phyloP scores from a whole-genome alignment of 2,113 vertebrate genomes.

The Amphilophus citrinellus region DNA sequence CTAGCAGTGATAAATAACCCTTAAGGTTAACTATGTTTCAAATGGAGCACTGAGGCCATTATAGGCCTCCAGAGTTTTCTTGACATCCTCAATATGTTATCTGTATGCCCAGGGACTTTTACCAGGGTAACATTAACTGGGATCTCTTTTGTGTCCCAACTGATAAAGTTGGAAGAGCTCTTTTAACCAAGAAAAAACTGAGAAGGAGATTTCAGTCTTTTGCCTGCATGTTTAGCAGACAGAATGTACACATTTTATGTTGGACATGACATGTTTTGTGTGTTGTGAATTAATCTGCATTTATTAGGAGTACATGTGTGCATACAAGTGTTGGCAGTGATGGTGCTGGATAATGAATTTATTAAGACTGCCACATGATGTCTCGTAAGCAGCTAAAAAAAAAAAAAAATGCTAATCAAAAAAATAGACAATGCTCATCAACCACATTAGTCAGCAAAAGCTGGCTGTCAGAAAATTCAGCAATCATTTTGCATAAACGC shows the following conservation, averaged over 20 bases:
- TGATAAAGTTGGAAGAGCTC: slow-evolving; percentile 34
- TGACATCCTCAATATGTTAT: slow-evolving; percentile 82
- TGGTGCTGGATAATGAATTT: slow-evolving; percentile 16
- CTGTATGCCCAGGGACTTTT: slow-evolving; percentile 59
- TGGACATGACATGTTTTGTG: not conserved
- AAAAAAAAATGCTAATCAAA: not conserved
- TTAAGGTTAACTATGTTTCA: slow-evolving; percentile 82
- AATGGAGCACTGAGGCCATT: slow-evolving; percentile 80
- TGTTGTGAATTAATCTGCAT: not conserved
- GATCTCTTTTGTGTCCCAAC: slow-evolving; percentile 40
- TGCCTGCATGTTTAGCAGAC: not conserved
- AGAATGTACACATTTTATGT: not conserved
- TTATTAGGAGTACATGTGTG: not conserved
- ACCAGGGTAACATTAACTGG: slow-evolving; percentile 48
- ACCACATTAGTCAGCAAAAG: not conserved
- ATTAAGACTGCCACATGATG: slow-evolving; percentile 10
- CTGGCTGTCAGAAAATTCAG: not conserved
- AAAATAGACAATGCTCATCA: not conserved
- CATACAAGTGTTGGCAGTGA: slow-evolving; percentile 34
- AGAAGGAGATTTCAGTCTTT: slow-evolving; percentile 2
- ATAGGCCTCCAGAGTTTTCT: slow-evolving; percentile 78
- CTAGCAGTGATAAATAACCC: slow-evolving; percentile 80
- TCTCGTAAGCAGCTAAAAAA: not conserved
- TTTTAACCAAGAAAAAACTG: slow-evolving; percentile 8
- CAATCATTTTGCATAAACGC: not conserved